These are phyloP conservation scores for Manis crassicaudata DNA, from an alignment of 2,797 vertebrate species.

Conservation along the genomic window DNA sequence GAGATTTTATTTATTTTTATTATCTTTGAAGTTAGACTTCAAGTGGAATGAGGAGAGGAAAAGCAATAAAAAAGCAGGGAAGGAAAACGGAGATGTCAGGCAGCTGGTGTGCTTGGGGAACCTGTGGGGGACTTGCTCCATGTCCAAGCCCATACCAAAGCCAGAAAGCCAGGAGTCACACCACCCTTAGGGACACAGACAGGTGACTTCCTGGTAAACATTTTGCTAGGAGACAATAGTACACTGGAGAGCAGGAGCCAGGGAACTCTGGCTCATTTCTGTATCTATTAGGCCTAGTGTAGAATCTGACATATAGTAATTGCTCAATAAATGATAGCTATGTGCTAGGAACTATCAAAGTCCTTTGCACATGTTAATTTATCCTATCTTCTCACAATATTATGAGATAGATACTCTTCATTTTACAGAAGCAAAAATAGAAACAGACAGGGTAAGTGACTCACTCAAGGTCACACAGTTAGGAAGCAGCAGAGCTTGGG, in stretches of 20 bases:
- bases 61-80: background rate
- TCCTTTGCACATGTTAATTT: background rate
- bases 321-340: background rate
- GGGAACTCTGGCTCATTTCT: background rate
- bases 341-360: background rate
- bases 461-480: background rate
- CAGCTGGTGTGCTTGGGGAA: background rate
- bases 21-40: slow-evolving; percentile 51
- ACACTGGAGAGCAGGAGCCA: background rate
- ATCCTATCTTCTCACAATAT: background rate
- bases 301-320: background rate
- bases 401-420: background rate
- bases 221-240: background rate
- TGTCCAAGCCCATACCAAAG: background rate
- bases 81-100: background rate
- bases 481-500: background rate
- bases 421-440: background rate
- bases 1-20: slow-evolving; percentile 52
- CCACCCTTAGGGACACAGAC: background rate
- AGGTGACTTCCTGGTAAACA: background rate
- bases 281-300: background rate
- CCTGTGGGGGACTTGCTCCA: background rate
- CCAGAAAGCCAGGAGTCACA: background rate
- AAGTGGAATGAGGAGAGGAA: slow-evolving; percentile 3
- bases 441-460: background rate